Evolutionary conservation across 2,888 invertebrate species (phyloP), one percentile per base, ranked within the genome.

Genomic region (Paralinhomoeus sp.): DNA sequence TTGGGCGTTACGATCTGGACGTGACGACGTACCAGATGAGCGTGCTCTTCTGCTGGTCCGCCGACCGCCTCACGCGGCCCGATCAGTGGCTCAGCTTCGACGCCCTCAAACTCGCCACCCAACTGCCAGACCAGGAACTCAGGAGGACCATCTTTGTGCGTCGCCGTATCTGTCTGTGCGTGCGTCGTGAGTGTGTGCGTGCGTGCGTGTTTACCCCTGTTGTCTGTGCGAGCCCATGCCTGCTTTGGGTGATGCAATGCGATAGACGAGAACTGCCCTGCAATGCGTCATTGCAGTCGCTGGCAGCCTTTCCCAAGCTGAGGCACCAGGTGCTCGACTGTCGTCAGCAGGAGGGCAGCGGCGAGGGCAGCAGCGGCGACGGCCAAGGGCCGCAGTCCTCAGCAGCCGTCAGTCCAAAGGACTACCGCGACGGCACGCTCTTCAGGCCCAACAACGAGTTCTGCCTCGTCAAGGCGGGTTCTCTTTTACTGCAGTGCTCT

Each of bases 11-110:
- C 67, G 97, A 97, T 67, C 71, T 97, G 55, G 97, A 97, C 63
- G 91, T 99, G 7, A 97, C 93, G 17, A 93, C 97, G 24, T 93
- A 93, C 67, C 97, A 99, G 75, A 91, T 97, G 91, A 89, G 91
- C 35, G 91, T 97, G 18, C 69, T 97, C 37, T 93, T 91, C 69
- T 85, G 89, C 18, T 99, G 91, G 91, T 97, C 97, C 71, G 87
- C 91, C 63, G n/a, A n/a, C n/a, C n/a, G n/a, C n/a, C n/a, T n/a
- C n/a, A n/a, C n/a, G n/a, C 73, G 91, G 51, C 84, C 84, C 1
- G 51, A 49, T 20, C 69, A 75, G 54, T 80, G 76, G 66, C 78
- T 97, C 49, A 78, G 82, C n/a, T 87, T 89, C 60, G 97, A 97
- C 67, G 89, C 89, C 68, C 71, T 99, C 47, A 74, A 84, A 56